Conservation (phyloP, 2,797 vertebrate genomes). For the Bufotes viridis region DNA sequence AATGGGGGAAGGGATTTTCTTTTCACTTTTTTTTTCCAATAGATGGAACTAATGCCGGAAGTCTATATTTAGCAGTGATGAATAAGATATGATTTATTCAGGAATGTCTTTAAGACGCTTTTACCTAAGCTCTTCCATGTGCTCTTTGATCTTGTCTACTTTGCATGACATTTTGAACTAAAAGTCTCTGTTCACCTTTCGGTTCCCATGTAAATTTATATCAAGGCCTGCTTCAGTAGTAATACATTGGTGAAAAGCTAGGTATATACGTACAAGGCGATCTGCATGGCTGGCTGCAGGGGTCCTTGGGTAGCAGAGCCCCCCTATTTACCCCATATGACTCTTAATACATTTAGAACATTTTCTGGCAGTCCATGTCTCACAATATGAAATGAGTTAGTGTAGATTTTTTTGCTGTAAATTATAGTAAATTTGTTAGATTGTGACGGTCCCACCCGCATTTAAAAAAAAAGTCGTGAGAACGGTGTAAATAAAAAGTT, state of each 20-base stretch:
- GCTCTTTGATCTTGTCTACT: constrained; percentile 15
- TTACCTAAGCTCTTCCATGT: constrained; percentile 11
- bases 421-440: too few relatives aligned
- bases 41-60: constrained; percentile 36
- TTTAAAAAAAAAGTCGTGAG: too few relatives aligned
- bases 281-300: not conserved
- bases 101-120: constrained; percentile 43
- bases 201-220: not conserved
- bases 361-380: too few relatives aligned
- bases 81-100: constrained; percentile 58
- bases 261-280: not conserved
- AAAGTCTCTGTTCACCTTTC: not conserved
- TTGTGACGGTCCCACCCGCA: too few relatives aligned
- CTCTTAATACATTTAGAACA: too few relatives aligned
- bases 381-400: too few relatives aligned
- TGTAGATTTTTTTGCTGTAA: too few relatives aligned
- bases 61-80: constrained; percentile 33
- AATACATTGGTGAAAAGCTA: not conserved
- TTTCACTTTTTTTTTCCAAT: constrained; percentile 1
- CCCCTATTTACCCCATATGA: too few relatives aligned
- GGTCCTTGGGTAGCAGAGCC: too few relatives aligned
- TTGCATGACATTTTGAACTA: not conserved
- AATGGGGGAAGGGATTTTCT: constrained; percentile 20
- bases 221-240: not conserved
- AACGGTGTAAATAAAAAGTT: too few relatives aligned